These are phyloP conservation scores for Aramus guarauna DNA, from an alignment of 2,113 vertebrate genomes.

Conservation along the genomic window DNA sequence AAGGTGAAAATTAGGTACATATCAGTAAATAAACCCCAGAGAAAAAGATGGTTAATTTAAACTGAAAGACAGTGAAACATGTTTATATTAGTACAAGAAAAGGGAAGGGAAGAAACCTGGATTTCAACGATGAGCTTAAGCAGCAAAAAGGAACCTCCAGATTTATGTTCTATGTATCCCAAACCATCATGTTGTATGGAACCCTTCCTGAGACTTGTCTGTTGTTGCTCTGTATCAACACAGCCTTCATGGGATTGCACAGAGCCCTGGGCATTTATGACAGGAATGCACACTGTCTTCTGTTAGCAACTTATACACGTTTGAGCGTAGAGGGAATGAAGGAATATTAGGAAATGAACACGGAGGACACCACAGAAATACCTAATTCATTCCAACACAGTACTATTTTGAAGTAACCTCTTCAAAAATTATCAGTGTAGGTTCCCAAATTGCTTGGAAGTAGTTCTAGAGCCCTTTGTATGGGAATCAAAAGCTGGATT, in stretches of 20 bases:
- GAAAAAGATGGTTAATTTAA: neutral
- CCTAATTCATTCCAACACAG: neutral
- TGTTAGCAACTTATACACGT: accelerated
- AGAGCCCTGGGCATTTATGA: neutral
- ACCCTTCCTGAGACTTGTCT: neutral
- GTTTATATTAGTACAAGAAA: neutral
- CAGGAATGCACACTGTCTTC: neutral
- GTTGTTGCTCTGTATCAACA: neutral
- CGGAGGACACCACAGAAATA: neutral
- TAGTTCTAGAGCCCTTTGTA: neutral
- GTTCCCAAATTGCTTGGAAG: neutral
- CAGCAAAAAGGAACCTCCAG: neutral
- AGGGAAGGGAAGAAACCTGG: neutral
- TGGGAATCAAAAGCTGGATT: neutral
- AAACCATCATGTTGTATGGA: neutral
- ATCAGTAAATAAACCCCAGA: neutral
- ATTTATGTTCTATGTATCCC: neutral
- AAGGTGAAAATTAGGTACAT: neutral
- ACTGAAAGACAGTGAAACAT: neutral
- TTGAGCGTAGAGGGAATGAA: neutral
- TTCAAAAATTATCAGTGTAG: accelerated
- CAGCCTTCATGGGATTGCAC: neutral
- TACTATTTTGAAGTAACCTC: neutral
- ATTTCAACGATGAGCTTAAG: neutral
- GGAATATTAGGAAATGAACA: neutral